Conservation (phyloP, 1,140 invertebrate genomes). For the Lordiphosa collinella region DNA sequence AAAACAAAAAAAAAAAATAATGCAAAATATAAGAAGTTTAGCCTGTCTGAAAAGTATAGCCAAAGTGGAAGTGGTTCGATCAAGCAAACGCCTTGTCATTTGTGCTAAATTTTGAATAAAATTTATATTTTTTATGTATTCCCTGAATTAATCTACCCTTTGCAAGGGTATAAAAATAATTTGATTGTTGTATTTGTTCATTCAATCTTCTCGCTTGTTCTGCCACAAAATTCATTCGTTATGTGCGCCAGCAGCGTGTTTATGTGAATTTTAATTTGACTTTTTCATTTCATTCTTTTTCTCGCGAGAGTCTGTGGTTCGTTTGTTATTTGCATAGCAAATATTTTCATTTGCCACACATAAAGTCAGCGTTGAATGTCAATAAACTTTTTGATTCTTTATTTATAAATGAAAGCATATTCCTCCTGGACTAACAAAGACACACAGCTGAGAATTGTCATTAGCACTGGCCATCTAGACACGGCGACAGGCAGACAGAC, state of each 20-base stretch:
- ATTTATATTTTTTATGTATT: too few relatives aligned
- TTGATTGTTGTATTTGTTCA: conserved; percentile 7
- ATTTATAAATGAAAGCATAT: too few relatives aligned
- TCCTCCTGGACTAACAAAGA: not conserved
- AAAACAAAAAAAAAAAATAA: too few relatives aligned
- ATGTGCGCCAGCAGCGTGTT: not conserved
- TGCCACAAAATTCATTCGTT: conserved; percentile 4
- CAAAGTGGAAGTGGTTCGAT: too few relatives aligned
- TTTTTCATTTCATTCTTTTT: not conserved
- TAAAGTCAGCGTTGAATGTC: conserved; percentile 35
- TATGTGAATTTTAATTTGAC: conserved; percentile 1
- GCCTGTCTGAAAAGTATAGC: too few relatives aligned
- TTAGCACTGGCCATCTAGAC: conserved; percentile 11
- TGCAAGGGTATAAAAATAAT: too few relatives aligned
- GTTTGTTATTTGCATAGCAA: conserved; percentile 1
- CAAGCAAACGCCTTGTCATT: too few relatives aligned
- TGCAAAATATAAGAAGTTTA: too few relatives aligned
- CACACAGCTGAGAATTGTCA: conserved; percentile 19
- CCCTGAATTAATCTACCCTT: too few relatives aligned
- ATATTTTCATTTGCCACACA: conserved; percentile 13
- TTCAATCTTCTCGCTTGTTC: conserved; percentile 15
- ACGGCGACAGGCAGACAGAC: not conserved
- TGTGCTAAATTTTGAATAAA: too few relatives aligned
- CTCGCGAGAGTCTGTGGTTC: not conserved
- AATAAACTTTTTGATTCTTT: conserved; percentile 45